Base-by-base conservation (phyloP, 2,888 invertebrate genomes). In the Pilophorus perplexus region DNA sequence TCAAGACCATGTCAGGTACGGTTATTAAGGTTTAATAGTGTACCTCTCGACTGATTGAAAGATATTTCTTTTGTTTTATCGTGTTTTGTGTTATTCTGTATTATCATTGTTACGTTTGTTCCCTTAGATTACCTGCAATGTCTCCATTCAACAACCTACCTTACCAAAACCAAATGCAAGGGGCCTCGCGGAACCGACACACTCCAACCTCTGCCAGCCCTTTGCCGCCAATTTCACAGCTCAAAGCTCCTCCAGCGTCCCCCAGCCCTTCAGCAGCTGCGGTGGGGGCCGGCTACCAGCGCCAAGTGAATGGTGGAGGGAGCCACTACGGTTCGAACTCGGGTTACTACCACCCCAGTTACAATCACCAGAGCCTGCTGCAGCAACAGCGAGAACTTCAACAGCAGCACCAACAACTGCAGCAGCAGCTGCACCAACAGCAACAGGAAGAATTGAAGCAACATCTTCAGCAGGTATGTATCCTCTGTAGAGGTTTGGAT, bases 341-440 rank as follows among this genome's bases (percentile, higher is more conserved):
- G 1, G 28, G 16, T 28, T 62, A 62, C 33, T 62, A 62, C 37
- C 44, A 48, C 22, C 12, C 14, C 18, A 46, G 46, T 25, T 46
- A 46, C 14, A 22, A 59, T 10, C 38, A 59, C 44, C 59, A 59
- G 27, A 62, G 37, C 33, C 33, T 62, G 4, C 48, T 62, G 5
- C 55, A 52, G 52, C 48, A 57, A n/a, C 59, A 73, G 74, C 64
- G 74, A 72, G 69, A 75, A 72, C 67, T 76, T 74, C 44, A 60
- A n/a, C 42, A 48, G 20, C 66, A 57, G 28, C 50, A 46, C 48
- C 66, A 66, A 50, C 66, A 66, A 38, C 50, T 50, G 1, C 46
- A 59, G 16, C 60, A 48, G 23, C 60, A 57, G 37, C 46, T 50
- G 5, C 66, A 66, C 8, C 44, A 59, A 20, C 66, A 66, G 23